Conservation (phyloP, 30 jellyfish, hydroid and myxozoan genomes). For the Rhopilema esculentum region DNA sequence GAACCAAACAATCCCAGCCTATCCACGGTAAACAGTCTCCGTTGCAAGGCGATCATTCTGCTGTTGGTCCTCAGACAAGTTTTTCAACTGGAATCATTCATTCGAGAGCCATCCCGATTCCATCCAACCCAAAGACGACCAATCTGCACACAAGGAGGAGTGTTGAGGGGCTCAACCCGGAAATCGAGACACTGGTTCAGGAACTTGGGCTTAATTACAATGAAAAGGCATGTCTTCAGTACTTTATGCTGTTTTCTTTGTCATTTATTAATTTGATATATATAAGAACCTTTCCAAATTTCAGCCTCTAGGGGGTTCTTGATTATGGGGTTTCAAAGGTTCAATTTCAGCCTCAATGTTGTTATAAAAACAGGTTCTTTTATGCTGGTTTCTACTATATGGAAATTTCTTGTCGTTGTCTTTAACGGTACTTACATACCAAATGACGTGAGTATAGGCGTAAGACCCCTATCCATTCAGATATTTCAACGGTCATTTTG, state of each 20-base stretch:
- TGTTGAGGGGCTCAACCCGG: slow-evolving; percentile 97
- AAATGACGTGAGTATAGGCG: no score
- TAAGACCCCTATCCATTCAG: no score
- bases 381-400: no score
- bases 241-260: background rate
- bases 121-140: slow-evolving; percentile 87
- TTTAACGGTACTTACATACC: no score
- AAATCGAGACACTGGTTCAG: slow-evolving; percentile 89
- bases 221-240: slow-evolving; percentile 66
- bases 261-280: background rate
- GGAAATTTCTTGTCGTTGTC: no score
- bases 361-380: no score
- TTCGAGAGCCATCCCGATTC: slow-evolving; percentile 94
- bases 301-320: background rate
- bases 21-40: slow-evolving; percentile 96
- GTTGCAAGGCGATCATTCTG: slow-evolving; percentile 97
- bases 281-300: no score
- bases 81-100: slow-evolving; percentile 63
- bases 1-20: slow-evolving; percentile 90
- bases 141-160: slow-evolving; percentile 93
- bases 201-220: slow-evolving; percentile 65
- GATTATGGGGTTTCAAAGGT: no score
- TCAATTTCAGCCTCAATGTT: no score
- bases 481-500: no score
- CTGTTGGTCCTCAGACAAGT: slow-evolving; percentile 76